Evolutionary conservation across 2,113 vertebrate species (phyloP).

Genomic region (Eubucco bourcierii): DNA sequence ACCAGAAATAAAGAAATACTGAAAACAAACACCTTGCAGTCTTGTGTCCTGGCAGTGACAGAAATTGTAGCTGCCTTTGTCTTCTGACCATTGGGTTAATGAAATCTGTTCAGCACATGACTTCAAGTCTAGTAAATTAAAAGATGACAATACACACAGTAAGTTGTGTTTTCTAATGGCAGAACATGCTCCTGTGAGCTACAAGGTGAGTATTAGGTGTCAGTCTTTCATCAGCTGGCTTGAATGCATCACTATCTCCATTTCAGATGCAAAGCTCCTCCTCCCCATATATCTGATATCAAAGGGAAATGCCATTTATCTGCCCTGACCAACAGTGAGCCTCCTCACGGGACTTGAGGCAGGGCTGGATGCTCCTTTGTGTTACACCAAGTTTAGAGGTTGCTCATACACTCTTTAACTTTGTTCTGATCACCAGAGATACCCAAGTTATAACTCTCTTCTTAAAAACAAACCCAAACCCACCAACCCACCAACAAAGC

Average conservation of each 20-base stretch:
- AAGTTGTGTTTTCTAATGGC: background rate
- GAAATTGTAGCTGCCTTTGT: background rate
- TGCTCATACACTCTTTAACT: background rate
- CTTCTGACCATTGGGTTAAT: background rate
- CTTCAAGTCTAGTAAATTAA: background rate
- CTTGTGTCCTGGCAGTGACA: background rate
- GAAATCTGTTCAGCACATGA: background rate
- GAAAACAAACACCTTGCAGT: background rate
- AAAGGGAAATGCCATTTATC: background rate
- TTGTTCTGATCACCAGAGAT: background rate
- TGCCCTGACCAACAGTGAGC: background rate
- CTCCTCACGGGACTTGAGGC: background rate
- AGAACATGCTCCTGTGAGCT: fast-evolving
- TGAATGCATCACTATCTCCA: background rate
- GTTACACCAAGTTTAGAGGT: background rate
- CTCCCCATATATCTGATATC: background rate
- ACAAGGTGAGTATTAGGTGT: background rate
- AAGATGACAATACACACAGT: background rate
- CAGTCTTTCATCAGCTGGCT: background rate
- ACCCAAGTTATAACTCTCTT: background rate
- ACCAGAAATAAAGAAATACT: background rate
- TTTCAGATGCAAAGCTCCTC: background rate
- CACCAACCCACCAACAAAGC: background rate
- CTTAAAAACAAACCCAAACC: background rate
- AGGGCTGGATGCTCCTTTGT: background rate